phyloP scores from a whole-genome alignment of 2,888 invertebrate species.

The Drosophila aldrichi region DNA sequence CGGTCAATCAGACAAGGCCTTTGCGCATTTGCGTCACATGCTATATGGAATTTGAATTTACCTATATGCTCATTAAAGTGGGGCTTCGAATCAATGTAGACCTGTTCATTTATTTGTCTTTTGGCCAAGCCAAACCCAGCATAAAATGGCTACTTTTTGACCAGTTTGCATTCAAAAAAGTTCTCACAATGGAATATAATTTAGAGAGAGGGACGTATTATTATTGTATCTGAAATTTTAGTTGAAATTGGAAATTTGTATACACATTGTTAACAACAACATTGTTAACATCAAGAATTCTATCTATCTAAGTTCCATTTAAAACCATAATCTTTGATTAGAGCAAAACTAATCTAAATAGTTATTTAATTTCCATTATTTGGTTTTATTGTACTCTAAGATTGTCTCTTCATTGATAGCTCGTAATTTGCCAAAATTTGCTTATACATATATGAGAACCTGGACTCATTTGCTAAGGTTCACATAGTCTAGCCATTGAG shows the following conservation, averaged over 20 bases:
- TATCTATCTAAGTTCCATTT: too few species aligned
- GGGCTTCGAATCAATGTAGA: not conserved
- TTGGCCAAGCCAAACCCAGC: not conserved
- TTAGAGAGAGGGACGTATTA: not conserved
- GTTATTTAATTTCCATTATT: not conserved
- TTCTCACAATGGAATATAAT: not conserved
- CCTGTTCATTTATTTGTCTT: constrained; percentile 15
- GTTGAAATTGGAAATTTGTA: not conserved
- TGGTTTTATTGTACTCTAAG: not conserved
- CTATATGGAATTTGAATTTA: constrained; percentile 13
- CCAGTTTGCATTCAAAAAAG: not conserved
- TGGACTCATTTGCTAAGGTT: not conserved
- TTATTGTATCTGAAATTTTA: not conserved
- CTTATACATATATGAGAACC: not conserved
- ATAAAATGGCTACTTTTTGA: not conserved
- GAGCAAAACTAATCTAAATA: not conserved
- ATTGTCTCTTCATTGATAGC: not conserved
- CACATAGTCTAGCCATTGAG: constrained; percentile 12
- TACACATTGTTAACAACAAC: not conserved
- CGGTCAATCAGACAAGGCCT: constrained; percentile 19
- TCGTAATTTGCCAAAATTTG: not conserved
- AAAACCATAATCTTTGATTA: not conserved
- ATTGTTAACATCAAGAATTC: not conserved
- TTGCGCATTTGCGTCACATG: constrained; percentile 18
- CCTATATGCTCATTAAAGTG: not conserved